phyloP scores from a whole-genome alignment of 2,797 vertebrate genomes.

The Ispidina lecontei region DNA sequence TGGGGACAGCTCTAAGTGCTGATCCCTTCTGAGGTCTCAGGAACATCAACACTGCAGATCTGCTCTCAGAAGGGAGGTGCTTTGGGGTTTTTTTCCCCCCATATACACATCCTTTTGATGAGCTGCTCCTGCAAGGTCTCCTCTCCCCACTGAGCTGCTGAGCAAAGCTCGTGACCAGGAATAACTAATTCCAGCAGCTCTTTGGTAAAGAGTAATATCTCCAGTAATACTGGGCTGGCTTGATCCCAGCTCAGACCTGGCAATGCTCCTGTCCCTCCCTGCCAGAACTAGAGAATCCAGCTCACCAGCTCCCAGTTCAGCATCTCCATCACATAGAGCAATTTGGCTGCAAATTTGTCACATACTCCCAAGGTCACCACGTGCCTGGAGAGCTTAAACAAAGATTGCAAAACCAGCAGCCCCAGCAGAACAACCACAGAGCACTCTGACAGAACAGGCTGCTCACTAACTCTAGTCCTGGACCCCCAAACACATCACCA shows the following conservation, averaged over 20 bases:
- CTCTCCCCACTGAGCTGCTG: neutral
- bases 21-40: neutral
- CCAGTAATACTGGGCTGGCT: neutral
- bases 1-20: neutral
- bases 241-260: constrained; percentile 1
- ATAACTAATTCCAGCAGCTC: neutral
- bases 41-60: neutral
- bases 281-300: neutral
- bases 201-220: neutral
- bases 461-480: neutral
- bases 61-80: neutral
- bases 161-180: neutral
- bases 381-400: neutral
- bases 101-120: neutral
- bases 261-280: neutral
- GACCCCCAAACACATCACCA: neutral
- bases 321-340: neutral
- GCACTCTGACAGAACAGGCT: neutral
- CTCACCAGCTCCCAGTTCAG: neutral
- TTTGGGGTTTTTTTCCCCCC: neutral
- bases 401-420: neutral
- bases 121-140: neutral
- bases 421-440: rapidly evolving
- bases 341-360: neutral
- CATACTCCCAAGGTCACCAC: constrained; percentile 3